Evolutionary conservation across 2,113 vertebrate genomes (phyloP).

Genomic region (Pelusios castaneus): DNA sequence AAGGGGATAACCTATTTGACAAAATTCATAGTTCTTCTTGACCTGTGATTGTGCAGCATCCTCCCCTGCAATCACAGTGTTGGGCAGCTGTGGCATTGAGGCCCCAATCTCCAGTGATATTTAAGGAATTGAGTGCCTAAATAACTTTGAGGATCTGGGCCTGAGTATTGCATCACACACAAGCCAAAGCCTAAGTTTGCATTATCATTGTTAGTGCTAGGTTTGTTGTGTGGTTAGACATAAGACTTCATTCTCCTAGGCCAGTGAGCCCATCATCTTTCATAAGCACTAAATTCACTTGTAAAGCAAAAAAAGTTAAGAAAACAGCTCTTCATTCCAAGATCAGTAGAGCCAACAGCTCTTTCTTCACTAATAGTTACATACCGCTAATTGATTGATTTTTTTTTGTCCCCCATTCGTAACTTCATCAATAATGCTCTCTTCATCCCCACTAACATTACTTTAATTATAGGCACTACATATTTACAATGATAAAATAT

Average conservation of each 20-base stretch:
- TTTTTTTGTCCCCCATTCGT: fast-evolving
- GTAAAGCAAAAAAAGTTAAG: background rate
- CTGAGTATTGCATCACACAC: background rate
- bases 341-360: background rate
- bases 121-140: no score
- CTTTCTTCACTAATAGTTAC: background rate
- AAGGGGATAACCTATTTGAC: background rate
- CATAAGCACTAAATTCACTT: background rate
- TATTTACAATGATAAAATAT: constrained; percentile 15
- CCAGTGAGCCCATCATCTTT: fast-evolving
- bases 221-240: fast-evolving
- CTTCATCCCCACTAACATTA: background rate
- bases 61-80: background rate
- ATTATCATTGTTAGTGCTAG: background rate
- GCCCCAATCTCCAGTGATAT: no score
- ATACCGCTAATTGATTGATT: fast-evolving
- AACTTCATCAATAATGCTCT: background rate
- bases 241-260: fast-evolving
- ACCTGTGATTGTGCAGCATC: background rate
- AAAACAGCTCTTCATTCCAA: background rate
- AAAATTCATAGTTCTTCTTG: background rate
- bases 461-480: background rate
- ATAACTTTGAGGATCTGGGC: background rate
- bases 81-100: background rate
- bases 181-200: fast-evolving